These are phyloP conservation scores for Cosmia pyralina DNA, from an alignment of 2,888 invertebrate species.

Conservation along the genomic window DNA sequence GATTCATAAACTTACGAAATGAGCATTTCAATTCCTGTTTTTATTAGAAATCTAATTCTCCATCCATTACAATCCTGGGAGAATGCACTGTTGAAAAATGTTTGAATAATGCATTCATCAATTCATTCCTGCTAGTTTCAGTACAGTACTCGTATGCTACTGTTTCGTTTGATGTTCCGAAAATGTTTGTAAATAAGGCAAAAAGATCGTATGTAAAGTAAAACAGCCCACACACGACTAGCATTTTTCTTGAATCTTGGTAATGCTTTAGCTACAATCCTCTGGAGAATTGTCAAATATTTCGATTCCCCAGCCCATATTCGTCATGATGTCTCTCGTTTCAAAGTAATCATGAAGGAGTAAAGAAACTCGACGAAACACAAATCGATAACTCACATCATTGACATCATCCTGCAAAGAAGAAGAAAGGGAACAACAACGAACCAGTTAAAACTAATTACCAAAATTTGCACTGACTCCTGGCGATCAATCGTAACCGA, in stretches of 20 bases:
- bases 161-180: constrained; percentile 23
- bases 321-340: constrained; percentile 14
- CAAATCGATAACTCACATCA: not conserved
- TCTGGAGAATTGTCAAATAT: not conserved
- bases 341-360: constrained; percentile 6
- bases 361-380: not conserved
- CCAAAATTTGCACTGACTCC: constrained; percentile 18
- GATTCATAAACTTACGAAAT: constrained; percentile 10
- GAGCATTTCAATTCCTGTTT: not conserved
- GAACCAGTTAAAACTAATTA: constrained; percentile 34
- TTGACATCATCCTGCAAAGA: not conserved
- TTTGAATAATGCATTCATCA: constrained; percentile 14
- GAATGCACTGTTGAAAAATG: not conserved
- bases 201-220: not conserved
- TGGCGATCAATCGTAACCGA: constrained; percentile 50
- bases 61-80: not conserved
- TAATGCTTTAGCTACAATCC: constrained; percentile 6
- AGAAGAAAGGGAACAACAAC: not conserved
- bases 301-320: constrained; percentile 5
- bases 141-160: not conserved
- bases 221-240: constrained; percentile 12
- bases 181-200: constrained; percentile 21
- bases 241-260: constrained; percentile 18
- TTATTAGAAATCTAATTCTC: not conserved
- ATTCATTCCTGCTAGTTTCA: not conserved